Conservation (phyloP, 1,140 invertebrate species). For the Caerostris darwini region DNA sequence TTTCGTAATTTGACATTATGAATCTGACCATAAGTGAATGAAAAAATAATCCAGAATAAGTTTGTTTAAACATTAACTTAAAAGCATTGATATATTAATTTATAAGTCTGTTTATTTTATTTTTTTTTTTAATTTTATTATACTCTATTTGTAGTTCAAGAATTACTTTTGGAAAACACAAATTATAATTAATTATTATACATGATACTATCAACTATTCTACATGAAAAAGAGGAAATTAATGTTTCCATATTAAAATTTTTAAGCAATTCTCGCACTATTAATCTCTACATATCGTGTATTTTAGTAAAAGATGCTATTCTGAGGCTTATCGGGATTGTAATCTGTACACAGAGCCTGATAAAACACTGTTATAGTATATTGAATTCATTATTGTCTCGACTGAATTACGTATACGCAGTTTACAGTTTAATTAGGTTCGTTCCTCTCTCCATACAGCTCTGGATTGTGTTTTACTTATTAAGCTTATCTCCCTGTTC, state of each 20-base stretch:
- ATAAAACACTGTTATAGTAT: conserved; percentile 20
- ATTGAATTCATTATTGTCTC: conserved; percentile 40
- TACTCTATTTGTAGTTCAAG: too few relatives aligned
- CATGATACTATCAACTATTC: too few relatives aligned
- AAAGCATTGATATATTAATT: too few relatives aligned
- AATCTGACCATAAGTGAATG: too few relatives aligned
- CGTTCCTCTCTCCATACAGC: conserved; percentile 17
- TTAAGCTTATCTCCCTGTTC: conserved; percentile 34
- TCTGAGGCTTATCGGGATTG: background rate
- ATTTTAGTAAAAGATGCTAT: background rate
- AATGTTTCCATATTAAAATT: background rate
- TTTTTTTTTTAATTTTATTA: too few relatives aligned
- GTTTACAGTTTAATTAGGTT: conserved; percentile 42
- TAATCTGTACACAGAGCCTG: background rate
- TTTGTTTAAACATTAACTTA: too few relatives aligned
- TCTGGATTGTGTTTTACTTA: conserved; percentile 52
- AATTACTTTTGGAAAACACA: too few relatives aligned
- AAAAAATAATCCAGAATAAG: too few relatives aligned
- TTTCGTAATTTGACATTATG: too few relatives aligned
- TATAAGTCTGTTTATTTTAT: too few relatives aligned
- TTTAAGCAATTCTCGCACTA: background rate
- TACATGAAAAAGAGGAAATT: background rate
- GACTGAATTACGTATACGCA: conserved; percentile 26
- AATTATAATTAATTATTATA: too few relatives aligned
- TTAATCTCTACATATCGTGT: background rate